phyloP scores from a whole-genome alignment of 2,113 vertebrate genomes.

The Oryzias javanicus region DNA sequence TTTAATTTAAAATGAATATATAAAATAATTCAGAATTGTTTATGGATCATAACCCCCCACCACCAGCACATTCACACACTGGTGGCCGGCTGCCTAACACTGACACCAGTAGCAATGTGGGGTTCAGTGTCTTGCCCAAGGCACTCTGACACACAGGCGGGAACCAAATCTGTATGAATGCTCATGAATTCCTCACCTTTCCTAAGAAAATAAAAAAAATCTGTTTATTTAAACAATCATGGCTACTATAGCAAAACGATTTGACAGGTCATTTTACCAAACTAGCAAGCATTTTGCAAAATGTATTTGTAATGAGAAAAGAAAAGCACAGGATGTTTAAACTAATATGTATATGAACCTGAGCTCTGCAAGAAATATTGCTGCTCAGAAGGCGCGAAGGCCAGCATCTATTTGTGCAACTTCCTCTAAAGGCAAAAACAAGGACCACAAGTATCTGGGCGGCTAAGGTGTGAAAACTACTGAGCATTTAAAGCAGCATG shows the following conservation, averaged over 20 bases:
- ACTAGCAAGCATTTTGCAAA: slow-evolving; percentile 7
- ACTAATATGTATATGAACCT: slow-evolving; percentile 6
- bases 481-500: slow-evolving; percentile 52
- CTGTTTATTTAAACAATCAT: too few relatives aligned
- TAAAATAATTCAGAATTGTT: too few relatives aligned
- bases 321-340: slow-evolving; percentile 14
- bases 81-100: too few relatives aligned
- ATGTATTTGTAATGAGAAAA: slow-evolving; percentile 16
- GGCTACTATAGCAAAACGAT: background rate
- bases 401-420: slow-evolving; percentile 44
- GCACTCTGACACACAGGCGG: too few relatives aligned
- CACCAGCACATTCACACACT: too few relatives aligned
- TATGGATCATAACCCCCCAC: too few relatives aligned
- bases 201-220: too few relatives aligned
- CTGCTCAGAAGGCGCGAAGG: slow-evolving; percentile 19
- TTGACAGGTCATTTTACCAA: background rate
- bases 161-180: too few relatives aligned
- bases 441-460: slow-evolving; percentile 46
- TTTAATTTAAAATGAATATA: too few relatives aligned
- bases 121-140: too few relatives aligned
- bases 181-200: too few relatives aligned
- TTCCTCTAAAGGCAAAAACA: slow-evolving; percentile 62
- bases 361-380: slow-evolving; percentile 15
- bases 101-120: too few relatives aligned
- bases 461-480: slow-evolving; percentile 70